Evolutionary conservation across 2,797 vertebrate species (phyloP), one percentile per base, ranked within the genome.

Genomic region (Ispidina picta): DNA sequence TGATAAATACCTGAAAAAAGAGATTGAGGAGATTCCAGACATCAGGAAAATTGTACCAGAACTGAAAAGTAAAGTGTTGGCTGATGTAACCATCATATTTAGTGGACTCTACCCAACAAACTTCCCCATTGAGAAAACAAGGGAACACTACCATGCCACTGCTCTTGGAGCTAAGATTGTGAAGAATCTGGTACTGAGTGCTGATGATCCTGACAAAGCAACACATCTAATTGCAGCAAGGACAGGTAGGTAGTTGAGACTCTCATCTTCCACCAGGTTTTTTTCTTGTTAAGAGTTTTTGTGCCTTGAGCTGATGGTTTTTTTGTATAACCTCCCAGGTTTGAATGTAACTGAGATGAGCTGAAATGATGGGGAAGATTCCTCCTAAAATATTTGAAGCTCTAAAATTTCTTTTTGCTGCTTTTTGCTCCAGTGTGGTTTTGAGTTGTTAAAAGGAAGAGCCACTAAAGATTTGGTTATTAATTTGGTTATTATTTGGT

Each of bases 61-160:
- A 96, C 96, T 99, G 65, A 99, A 99, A 96, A 97, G 98, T 94
- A 98, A 97, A 72, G 98, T 98, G 13, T 97, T 99, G 89, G 98
- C 98, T 4, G 98, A 98, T 6, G 98, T 98, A 3, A 98, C 94
- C 7, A 95, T 99, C 16, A 98, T 98, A 69, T 99, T 99, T 97
- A 99, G 99, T 0, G 99, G 99, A 55, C 97, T 99, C 20, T 98
- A 99, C 95, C 99, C 99, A 3, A 99, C 99, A 35, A 99, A 98
- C 95, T 99, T 99, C 92, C 98, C 99, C 2, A 98, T 99, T 95
- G 99, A 99, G 94, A 98, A 98, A 94, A 99, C 99, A 7, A 97
- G 99, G 4, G 99, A 99, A 92, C 98, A 96, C 92, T 99, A 99
- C 95, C 99, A 99, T 1, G 98, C 98, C 83, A 99, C 98, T 48